These are phyloP conservation scores for Champsocephalus gunnari DNA, from an alignment of 2,797 vertebrate species.

Conservation along the genomic window DNA sequence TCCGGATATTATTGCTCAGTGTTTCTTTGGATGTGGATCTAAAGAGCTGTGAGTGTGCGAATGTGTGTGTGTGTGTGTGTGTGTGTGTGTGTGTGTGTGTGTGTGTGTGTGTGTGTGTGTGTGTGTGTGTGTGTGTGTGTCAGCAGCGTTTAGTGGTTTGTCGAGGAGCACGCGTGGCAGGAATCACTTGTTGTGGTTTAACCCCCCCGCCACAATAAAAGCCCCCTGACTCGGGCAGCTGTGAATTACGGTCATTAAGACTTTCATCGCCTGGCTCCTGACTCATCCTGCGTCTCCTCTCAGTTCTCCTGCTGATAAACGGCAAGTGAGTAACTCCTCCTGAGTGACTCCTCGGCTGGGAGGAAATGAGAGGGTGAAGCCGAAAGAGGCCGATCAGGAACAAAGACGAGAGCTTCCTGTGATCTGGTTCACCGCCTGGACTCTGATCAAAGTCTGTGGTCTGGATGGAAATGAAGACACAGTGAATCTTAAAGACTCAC, in stretches of 20 bases:
- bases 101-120: too few relatives aligned
- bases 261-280: constrained; percentile 33
- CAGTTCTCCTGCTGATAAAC: not conserved
- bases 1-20: too few relatives aligned
- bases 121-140: constrained; percentile 1
- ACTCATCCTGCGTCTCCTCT: not conserved
- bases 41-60: too few relatives aligned
- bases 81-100: too few relatives aligned
- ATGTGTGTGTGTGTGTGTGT: too few relatives aligned
- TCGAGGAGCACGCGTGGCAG: constrained; percentile 34
- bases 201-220: constrained; percentile 55
- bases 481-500: constrained; percentile 22
- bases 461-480: constrained; percentile 21
- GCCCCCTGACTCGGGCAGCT: not conserved
- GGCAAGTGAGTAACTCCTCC: constrained; percentile 13
- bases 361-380: constrained; percentile 36
- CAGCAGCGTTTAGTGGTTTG: not conserved
- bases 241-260: not conserved
- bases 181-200: constrained; percentile 47
- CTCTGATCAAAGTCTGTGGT: constrained; percentile 49
- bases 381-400: constrained; percentile 31
- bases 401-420: constrained; percentile 26
- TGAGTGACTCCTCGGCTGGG: constrained; percentile 26
- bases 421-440: constrained; percentile 34
- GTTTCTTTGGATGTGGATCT: too few relatives aligned